Percentiles rank a stretch among this genome's conserved stretches.
phyloP scores from a whole-genome alignment of 2,113 vertebrate species.

The Oreotrochilus melanogaster region DNA sequence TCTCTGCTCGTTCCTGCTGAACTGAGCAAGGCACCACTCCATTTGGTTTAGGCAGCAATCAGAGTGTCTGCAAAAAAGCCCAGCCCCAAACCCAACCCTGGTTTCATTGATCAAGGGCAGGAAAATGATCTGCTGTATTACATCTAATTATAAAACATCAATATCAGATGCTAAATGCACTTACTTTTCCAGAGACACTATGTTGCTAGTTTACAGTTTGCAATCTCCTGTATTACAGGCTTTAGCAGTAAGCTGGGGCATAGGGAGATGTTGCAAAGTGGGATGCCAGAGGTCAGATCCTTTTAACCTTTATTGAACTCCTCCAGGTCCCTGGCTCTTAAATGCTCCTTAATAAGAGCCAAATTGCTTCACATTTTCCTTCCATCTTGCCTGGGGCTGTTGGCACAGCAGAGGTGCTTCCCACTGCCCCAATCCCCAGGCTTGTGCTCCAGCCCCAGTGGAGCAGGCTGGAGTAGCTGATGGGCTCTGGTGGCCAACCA shows the following conservation, averaged over 20 bases:
- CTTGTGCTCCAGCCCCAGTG: background rate
- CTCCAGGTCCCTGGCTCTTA: conserved; percentile 35
- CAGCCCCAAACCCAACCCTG: conserved; percentile 49
- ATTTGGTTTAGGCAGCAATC: conserved; percentile 44
- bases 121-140: conserved; percentile 74
- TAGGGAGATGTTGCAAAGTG: conserved; percentile 35
- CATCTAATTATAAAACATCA: conserved; percentile 78
- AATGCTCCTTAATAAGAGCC: conserved; percentile 24
- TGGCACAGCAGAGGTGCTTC: background rate
- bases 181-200: conserved; percentile 16
- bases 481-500: background rate
- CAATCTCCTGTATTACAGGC: conserved; percentile 41
- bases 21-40: background rate
- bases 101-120: conserved; percentile 73
- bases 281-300: conserved; percentile 23
- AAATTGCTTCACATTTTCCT: background rate
- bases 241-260: conserved; percentile 10
- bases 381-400: background rate
- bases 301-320: conserved; percentile 59
- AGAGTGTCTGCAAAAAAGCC: conserved; percentile 49
- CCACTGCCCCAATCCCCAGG: background rate
- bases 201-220: conserved; percentile 39
- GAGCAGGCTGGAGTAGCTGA: background rate
- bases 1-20: conserved; percentile 41
- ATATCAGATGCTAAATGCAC: conserved; percentile 68